Evolutionary conservation across 92 coral and sea anemone genomes (phyloP).

Genomic region (Epizoanthus scotinus): DNA sequence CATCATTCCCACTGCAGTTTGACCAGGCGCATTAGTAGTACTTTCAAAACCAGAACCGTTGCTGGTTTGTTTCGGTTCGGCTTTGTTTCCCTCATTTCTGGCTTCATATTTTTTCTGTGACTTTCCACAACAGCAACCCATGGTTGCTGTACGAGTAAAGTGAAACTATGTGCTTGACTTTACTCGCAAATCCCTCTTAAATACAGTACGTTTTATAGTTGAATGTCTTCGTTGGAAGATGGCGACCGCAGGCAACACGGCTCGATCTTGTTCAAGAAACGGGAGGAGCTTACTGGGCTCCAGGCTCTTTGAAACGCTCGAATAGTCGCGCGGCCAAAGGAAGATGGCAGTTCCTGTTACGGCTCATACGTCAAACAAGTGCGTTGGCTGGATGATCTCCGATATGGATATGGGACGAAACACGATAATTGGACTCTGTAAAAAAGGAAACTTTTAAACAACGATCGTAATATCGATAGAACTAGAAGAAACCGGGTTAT

Average conservation of each 20-base stretch:
- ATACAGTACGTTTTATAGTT: constrained; percentile 2
- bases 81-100: constrained; percentile 48
- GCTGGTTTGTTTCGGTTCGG: constrained; percentile 47
- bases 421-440: no score
- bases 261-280: not conserved
- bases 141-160: constrained; percentile 66
- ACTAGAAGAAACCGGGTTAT: no score
- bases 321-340: not conserved
- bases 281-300: constrained; percentile 41
- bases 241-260: constrained; percentile 2
- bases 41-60: constrained; percentile 55
- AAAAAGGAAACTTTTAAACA: no score
- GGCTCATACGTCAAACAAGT: not conserved
- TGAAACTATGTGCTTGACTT: constrained; percentile 10
- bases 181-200: constrained; percentile 19
- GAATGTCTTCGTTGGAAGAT: constrained; percentile 29
- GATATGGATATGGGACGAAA: no score
- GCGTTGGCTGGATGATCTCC: not conserved
- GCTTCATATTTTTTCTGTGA: constrained; percentile 68
- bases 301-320: constrained; percentile 12
- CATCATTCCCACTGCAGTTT: constrained; percentile 27
- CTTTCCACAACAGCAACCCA: constrained; percentile 98
- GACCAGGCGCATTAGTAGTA: constrained; percentile 21
- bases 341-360: no score
- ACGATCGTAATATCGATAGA: no score